phyloP scores from a whole-genome alignment of 2,113 vertebrate species.

The Nasalis larvatus region DNA sequence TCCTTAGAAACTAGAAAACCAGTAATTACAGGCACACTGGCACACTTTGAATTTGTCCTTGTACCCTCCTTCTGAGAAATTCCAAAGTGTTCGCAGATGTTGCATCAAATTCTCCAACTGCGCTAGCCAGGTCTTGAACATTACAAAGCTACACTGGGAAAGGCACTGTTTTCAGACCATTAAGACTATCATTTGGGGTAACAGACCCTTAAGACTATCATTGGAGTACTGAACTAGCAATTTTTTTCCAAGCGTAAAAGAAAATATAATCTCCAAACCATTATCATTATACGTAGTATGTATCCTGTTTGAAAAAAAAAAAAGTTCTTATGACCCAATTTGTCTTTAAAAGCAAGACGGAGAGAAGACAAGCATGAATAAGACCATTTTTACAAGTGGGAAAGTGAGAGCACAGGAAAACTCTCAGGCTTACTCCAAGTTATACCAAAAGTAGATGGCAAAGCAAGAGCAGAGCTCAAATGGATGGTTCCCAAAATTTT shows the following conservation, averaged over 20 bases:
- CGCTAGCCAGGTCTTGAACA: not conserved
- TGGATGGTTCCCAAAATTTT: not conserved
- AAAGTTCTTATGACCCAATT: not conserved
- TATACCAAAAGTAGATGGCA: not conserved
- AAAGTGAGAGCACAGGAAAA: not conserved
- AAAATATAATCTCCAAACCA: not conserved
- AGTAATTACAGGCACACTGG: not conserved
- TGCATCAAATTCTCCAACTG: not conserved
- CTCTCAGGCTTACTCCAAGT: not conserved
- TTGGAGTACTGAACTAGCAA: not conserved
- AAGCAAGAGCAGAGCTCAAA: not conserved
- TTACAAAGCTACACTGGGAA: not conserved
- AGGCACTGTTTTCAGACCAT: not conserved
- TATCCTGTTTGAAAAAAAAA: not conserved
- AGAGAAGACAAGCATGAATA: not conserved
- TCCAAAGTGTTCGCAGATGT: not conserved
- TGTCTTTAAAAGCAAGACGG: not conserved
- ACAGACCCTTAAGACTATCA: not conserved
- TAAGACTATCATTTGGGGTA: not conserved
- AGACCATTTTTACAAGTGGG: not conserved
- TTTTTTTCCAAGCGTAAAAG: not conserved
- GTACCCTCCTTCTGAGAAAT: not conserved
- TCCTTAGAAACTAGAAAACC: not conserved
- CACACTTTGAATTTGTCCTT: not conserved
- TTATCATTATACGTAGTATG: not conserved